Evolutionary conservation across 2,113 vertebrate species (phyloP), one percentile per base, ranked within the genome.

Genomic region (Prunella fulvescens): DNA sequence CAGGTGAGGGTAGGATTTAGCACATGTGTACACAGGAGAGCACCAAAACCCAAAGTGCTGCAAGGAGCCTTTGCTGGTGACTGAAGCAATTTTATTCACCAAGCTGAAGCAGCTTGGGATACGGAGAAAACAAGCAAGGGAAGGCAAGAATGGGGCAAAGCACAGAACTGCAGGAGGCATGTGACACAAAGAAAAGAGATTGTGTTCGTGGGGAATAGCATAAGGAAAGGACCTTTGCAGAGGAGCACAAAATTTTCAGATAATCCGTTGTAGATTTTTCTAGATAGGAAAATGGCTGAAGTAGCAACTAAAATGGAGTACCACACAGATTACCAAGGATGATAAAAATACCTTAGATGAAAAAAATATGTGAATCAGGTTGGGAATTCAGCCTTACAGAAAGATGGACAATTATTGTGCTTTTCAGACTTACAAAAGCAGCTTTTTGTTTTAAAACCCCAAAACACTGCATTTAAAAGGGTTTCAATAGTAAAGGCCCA

Each of bases 261-360:
- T 81, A 78, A 37, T 44, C 65, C 47, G 14, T 72, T 70, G 35
- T 71, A 61, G 31, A 18, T 44, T 81, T 78, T 74, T 60, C 54
- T 66, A 54, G 73, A 35, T 39, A 56, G 20, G 72, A 88, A 93
- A 91, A 88, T 86, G 83, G 80, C 82, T 74, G 88, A 93, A 93
- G 77, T 4, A 40, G 80, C 56, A 86, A 71, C 53, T 92, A 84
- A 95, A 96, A 81, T 88, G 83, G 82, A 95, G 76, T 86, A 66
- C 24, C 29, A 78, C 16, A 26, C 31, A 86, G 82, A 90, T 62
- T 58, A 45, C 42, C 3, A 69, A 35, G 26, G 39, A 47, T 81
- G 44, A 47, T 54, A 62, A 73, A 82, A 83, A 71, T 62, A 42
- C 35, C 26, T 54, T 26, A 70, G 40, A 24, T 57, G 54, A 79